Conservation (phyloP, 2,888 invertebrate species). For the Rhamnusium bicolor region DNA sequence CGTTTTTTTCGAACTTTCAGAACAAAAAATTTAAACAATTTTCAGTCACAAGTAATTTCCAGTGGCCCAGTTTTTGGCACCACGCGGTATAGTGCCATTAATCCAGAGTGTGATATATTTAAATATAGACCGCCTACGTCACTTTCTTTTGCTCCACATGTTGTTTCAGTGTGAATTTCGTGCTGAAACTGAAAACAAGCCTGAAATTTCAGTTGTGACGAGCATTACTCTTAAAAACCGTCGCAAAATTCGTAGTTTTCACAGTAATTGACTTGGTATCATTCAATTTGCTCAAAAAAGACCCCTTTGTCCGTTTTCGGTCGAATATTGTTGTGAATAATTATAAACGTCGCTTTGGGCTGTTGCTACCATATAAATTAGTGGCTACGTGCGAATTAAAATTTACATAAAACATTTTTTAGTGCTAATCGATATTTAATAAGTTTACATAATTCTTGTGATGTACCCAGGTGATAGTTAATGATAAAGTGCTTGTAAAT, state of each 20-base stretch:
- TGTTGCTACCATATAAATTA: neutral
- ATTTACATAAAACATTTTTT: neutral
- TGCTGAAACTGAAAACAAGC: conserved; percentile 17
- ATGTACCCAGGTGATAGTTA: neutral
- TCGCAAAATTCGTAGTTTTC: neutral
- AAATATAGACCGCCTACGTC: conserved; percentile 34
- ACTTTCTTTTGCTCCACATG: conserved; percentile 31
- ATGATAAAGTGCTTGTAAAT: conserved; percentile 10
- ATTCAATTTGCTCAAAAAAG: neutral
- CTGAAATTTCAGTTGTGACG: neutral
- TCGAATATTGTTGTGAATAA: neutral
- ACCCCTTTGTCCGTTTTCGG: neutral
- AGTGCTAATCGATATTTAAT: conserved; percentile 8
- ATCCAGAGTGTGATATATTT: conserved; percentile 36
- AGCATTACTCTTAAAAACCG: neutral
- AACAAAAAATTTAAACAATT: no score
- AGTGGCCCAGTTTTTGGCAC: neutral
- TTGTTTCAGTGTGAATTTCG: conserved; percentile 38
- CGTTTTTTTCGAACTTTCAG: no score
- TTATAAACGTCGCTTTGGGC: neutral
- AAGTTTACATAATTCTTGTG: neutral
- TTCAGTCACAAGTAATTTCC: no score
- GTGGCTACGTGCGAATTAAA: neutral
- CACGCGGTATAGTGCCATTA: conserved; percentile 9
- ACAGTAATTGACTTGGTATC: neutral